Base-by-base conservation (phyloP, 2,797 vertebrate species). In the Pogonophryne albipinna region DNA sequence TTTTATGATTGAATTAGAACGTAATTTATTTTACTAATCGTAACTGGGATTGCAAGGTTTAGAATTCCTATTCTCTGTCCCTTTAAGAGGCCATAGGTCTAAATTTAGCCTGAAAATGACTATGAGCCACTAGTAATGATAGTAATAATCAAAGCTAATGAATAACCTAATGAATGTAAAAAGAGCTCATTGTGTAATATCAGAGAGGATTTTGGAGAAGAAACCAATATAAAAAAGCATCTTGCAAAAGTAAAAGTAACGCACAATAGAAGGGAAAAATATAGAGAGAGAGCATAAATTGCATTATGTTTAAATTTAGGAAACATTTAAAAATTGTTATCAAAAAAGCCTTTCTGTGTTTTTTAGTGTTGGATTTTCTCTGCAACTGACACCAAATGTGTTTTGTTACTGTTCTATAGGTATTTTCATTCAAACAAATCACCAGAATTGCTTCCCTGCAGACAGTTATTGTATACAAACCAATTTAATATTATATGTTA, bases 401-500 rank as follows among this genome's bases (percentile, higher is more conserved):
- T 46, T 56, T 58, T 2, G 0, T 31, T 19, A 2, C 11, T 62
- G 3, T 64, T 45, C 70, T 13, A 51, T 66, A 53, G 2, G 1
- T 70, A 46, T 59, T 64, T 52, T 61, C 0, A 62, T 52, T 76
- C 60, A 2, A 53, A 9, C 5, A 51, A 65, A 82, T 84, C 16
- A 56, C 41, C 41, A 53, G 13, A 56, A 23, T 17, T 17, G 17
- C 15, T 84, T 85, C 52, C 52, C 11, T 2, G 17, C 20, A 51
- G 20, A 56, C 47, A 64, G 16, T 42, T 20, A 66, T 58, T 71
- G 6, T 41, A 44, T 71, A 45, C 60, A 74, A 82, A 52, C 3
- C 1, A 44, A 44, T 86, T 79, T 84, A 31, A 53, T 70, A 70
- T 82, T 1, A 56, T 19, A 74, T 47, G 49, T 41, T 66, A 84